A percentile compares a stretch with the other conserved stretches of the same genome.
Conservation (phyloP, 2,113 vertebrate species). For the Typhlomys cinereus region DNA sequence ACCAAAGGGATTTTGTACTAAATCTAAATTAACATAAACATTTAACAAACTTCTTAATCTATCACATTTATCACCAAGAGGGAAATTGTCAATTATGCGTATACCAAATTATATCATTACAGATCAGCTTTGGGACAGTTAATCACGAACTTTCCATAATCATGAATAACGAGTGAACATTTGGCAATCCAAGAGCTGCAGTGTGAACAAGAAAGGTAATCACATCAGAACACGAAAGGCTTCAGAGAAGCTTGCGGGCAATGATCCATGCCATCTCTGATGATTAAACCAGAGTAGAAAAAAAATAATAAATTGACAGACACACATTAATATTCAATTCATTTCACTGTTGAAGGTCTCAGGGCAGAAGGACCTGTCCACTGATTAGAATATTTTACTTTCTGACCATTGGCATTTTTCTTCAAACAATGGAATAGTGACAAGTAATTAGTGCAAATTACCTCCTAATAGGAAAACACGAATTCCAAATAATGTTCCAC, state of each 20-base stretch:
- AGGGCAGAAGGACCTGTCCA: constrained; percentile 9
- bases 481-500: constrained; percentile 47
- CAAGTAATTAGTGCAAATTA: constrained; percentile 72
- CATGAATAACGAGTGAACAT: constrained; percentile 68
- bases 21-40: constrained; percentile 73
- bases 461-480: constrained; percentile 58
- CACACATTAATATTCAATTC: constrained; percentile 54
- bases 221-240: constrained; percentile 36
- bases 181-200: constrained; percentile 67
- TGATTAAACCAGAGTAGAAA: constrained; percentile 55
- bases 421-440: constrained; percentile 7
- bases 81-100: constrained; percentile 77
- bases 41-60: constrained; percentile 74
- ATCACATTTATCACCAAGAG: constrained; percentile 77
- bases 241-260: constrained; percentile 58
- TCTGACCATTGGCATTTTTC: constrained; percentile 61
- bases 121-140: constrained; percentile 67
- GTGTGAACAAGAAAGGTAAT: constrained; percentile 71
- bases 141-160: constrained; percentile 74
- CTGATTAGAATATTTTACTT: constrained; percentile 74
- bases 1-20: constrained; percentile 60
- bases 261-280: constrained; percentile 58
- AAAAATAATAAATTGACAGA: constrained; percentile 38
- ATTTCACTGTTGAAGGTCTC: constrained; percentile 57
- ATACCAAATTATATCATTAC: constrained; percentile 75